Conservation (phyloP, 2,888 invertebrate species). For the Cephus nigrinus region DNA sequence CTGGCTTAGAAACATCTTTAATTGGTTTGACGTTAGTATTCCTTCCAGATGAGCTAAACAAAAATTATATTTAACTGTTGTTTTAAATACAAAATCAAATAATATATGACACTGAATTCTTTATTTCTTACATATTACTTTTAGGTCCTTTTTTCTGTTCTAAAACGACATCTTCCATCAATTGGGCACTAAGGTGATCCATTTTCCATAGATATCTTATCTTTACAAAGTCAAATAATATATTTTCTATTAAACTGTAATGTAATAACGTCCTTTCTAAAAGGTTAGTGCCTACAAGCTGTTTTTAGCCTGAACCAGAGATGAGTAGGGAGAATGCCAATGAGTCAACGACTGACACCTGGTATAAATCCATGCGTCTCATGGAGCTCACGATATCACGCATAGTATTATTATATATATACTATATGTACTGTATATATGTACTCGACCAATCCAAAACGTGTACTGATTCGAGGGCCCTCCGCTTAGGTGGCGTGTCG, state of each 20-base stretch:
- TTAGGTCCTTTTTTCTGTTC: constrained; percentile 32
- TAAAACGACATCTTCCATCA: constrained; percentile 51
- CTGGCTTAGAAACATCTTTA: constrained; percentile 13
- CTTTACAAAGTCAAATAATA: neutral
- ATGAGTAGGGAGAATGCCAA: no score
- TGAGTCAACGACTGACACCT: no score
- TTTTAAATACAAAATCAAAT: neutral
- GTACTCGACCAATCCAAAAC: no score
- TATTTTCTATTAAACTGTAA: neutral
- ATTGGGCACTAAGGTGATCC: constrained; percentile 46
- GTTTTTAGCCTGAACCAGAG: neutral
- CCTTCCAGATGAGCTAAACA: neutral
- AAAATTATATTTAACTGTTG: neutral
- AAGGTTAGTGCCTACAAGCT: neutral
- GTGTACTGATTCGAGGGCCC: no score
- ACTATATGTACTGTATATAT: no score
- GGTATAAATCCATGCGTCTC: no score
- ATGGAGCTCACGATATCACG: no score
- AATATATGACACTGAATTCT: neutral
- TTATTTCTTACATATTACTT: constrained; percentile 30
- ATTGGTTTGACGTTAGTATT: neutral
- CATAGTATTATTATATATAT: no score
- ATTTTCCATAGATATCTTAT: constrained; percentile 27
- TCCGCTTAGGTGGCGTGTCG: no score
- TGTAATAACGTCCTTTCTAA: neutral